Percentiles rank a stretch among this genome's conserved stretches.
phyloP scores from a whole-genome alignment of 1,140 invertebrate species.

The Magallana angulata region DNA sequence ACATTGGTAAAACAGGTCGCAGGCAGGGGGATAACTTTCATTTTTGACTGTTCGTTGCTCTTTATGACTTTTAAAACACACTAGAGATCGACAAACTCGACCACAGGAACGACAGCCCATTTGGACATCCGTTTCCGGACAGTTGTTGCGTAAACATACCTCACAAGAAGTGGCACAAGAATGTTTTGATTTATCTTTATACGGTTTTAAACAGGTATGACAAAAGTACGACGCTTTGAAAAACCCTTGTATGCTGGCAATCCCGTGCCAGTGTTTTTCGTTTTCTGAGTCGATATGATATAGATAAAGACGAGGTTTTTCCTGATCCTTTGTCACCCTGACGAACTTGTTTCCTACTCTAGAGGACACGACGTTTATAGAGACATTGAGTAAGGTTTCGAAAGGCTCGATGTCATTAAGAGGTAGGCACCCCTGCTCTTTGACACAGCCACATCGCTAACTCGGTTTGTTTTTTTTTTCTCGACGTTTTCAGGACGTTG shows the following conservation, averaged over 20 bases:
- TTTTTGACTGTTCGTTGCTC: not conserved
- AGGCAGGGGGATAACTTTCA: not conserved
- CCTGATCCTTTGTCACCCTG: constrained; percentile 27
- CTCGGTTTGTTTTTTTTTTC: constrained; percentile 41
- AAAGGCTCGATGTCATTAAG: constrained; percentile 47
- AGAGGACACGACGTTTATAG: constrained; percentile 37
- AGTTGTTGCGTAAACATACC: constrained; percentile 20
- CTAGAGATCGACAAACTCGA: constrained; percentile 31
- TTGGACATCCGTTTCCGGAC: not conserved
- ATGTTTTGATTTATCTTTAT: constrained; percentile 37
- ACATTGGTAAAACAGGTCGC: constrained; percentile 40
- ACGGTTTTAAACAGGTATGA: constrained; percentile 45
- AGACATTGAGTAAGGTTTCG: constrained; percentile 40
- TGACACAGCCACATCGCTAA: constrained; percentile 39
- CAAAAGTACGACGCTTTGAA: constrained; percentile 46
- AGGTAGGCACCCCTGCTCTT: constrained; percentile 26
- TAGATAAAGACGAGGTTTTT: constrained; percentile 40
- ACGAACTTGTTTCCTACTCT: constrained; percentile 52
- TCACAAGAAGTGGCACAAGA: constrained; percentile 37
- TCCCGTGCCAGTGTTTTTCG: constrained; percentile 43
- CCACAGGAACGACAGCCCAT: constrained; percentile 31
- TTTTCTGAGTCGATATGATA: constrained; percentile 40
- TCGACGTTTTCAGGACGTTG: constrained; percentile 9
- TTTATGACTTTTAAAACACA: constrained; percentile 33
- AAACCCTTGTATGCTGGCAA: constrained; percentile 43